phyloP scores from a whole-genome alignment of 1,140 invertebrate genomes.

The Bemisia tabaci region DNA sequence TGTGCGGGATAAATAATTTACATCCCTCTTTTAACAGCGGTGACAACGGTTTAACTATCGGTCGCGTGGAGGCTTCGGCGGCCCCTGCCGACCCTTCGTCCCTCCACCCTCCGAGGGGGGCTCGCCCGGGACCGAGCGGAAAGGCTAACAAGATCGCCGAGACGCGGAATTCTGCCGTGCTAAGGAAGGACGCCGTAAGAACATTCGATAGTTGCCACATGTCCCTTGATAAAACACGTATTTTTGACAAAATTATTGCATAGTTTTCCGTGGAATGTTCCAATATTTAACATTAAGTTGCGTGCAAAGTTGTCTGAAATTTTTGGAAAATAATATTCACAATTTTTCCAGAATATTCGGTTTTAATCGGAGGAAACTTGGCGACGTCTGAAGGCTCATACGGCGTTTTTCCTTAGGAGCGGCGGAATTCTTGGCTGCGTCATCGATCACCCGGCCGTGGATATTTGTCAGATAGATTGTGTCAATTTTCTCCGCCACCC shows the following conservation, averaged over 20 bases:
- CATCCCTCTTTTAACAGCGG: not conserved
- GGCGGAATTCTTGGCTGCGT: not conserved
- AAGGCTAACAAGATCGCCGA: not conserved
- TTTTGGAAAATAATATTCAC: too few species aligned
- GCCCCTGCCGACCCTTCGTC: not conserved
- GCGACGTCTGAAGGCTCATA: too few species aligned
- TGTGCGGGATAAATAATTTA: not conserved
- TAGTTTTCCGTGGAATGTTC: too few species aligned
- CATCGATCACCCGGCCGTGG: not conserved
- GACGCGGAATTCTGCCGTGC: not conserved
- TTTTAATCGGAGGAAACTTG: too few species aligned
- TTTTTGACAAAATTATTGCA: too few species aligned
- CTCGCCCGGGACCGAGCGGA: not conserved
- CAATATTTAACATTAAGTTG: too few species aligned
- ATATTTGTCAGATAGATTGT: not conserved
- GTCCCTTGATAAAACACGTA: too few species aligned
- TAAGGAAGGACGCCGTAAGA: too few species aligned
- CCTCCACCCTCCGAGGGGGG: not conserved
- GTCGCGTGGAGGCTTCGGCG: not conserved
- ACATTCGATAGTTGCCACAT: too few species aligned
- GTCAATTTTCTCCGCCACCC: not conserved
- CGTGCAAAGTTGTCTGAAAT: too few species aligned
- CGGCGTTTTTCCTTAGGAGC: too few species aligned
- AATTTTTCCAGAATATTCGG: too few species aligned
- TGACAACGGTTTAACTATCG: not conserved